Conservation (phyloP, 2,113 vertebrate genomes). For the Heliornis fulica region DNA sequence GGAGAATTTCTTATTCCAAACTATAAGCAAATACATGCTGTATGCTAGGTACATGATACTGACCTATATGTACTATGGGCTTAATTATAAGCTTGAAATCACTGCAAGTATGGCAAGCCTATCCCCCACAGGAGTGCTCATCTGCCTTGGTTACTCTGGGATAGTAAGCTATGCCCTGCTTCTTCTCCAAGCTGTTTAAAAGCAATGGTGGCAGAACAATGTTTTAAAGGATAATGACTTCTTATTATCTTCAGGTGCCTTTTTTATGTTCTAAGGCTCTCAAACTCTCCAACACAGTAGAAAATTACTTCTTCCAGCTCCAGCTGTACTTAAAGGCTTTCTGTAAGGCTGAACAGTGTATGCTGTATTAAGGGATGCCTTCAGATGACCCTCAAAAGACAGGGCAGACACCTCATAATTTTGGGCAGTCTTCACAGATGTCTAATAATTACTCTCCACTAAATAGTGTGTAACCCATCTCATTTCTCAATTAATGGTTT, state of each 20-base stretch:
- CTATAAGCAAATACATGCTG: neutral
- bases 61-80: neutral
- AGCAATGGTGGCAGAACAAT: neutral
- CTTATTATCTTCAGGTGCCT: neutral
- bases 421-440: neutral
- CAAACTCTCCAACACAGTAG: neutral
- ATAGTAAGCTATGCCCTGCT: neutral
- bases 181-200: neutral
- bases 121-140: neutral
- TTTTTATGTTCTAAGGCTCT: neutral
- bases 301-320: neutral
- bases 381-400: neutral
- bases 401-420: neutral
- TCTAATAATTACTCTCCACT: neutral
- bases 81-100: neutral
- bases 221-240: neutral
- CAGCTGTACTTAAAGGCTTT: neutral
- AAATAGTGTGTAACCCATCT: neutral
- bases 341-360: neutral
- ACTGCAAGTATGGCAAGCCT: neutral
- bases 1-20: neutral
- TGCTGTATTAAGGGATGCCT: neutral
- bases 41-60: neutral
- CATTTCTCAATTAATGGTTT: neutral
- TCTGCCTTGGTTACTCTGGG: neutral